Percentiles rank a stretch among this genome's conserved stretches.
Conservation (phyloP, 2,113 vertebrate genomes). For the Pimephales promelas region DNA sequence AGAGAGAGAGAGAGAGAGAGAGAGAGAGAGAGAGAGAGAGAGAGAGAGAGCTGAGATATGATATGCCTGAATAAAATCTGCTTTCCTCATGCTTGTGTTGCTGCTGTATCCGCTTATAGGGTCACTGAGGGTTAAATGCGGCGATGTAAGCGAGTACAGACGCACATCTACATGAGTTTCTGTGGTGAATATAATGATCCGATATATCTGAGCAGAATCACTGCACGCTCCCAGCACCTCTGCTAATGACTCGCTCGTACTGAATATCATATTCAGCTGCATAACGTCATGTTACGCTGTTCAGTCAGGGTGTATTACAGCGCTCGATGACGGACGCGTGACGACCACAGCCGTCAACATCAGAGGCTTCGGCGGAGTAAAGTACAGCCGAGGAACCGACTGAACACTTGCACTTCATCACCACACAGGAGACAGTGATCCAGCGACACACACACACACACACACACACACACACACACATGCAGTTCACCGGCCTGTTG, state of each 20-base stretch:
- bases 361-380: no score
- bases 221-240: no score
- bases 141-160: neutral
- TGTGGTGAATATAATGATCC: neutral
- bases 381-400: no score
- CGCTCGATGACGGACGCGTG: no score
- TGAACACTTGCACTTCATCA: no score
- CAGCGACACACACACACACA: no score
- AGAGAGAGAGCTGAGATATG: slow-evolving; percentile 2
- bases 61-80: slow-evolving; percentile 56
- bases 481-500: no score
- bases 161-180: neutral
- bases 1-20: neutral
- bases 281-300: neutral
- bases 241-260: no score
- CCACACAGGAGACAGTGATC: no score
- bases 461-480: no score
- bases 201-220: neutral
- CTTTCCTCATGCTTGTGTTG: neutral
- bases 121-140: neutral
- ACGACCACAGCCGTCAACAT: no score
- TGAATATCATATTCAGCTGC: neutral
- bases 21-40: neutral
- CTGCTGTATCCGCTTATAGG: neutral
- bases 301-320: no score